Percentiles rank a stretch among this genome's conserved stretches.
Evolutionary conservation across 37 sponge, comb jelly and placozoan genomes (phyloP).

Genomic region (Diacarnus erythraeanus): DNA sequence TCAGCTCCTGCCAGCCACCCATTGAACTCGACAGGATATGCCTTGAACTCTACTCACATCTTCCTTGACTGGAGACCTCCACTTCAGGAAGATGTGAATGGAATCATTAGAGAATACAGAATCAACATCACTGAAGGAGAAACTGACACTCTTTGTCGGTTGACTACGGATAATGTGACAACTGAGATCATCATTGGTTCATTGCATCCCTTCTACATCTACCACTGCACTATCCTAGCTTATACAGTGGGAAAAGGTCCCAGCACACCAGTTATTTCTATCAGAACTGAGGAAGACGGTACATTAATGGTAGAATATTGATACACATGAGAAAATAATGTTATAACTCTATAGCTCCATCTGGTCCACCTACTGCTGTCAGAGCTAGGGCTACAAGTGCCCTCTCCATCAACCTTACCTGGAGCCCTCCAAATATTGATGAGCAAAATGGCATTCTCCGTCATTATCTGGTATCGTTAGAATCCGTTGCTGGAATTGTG

Average conservation of each 20-base stretch:
- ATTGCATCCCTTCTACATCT: conserved; percentile 42
- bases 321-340: not conserved
- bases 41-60: conserved; percentile 31
- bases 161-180: not conserved
- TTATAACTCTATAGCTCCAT: conserved; percentile 12
- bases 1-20: conserved; percentile 25
- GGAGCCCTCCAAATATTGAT: conserved; percentile 23
- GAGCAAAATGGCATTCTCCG: conserved; percentile 37
- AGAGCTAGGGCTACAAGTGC: not conserved
- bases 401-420: not conserved
- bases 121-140: conserved; percentile 26
- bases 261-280: not conserved
- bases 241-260: conserved; percentile 36
- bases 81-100: conserved; percentile 28
- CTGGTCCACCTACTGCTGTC: conserved; percentile 15
- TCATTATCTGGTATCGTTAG: not conserved
- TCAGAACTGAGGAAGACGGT: conserved; percentile 47
- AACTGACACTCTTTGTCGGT: not conserved
- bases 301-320: not conserved
- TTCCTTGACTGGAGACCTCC: conserved; percentile 24
- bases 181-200: conserved; percentile 26
- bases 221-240: conserved; percentile 30
- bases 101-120: conserved; percentile 33
- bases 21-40: not conserved
- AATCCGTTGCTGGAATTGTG: not conserved